Base-by-base conservation (phyloP, 2,797 vertebrate genomes). In the Macropodus opercularis region DNA sequence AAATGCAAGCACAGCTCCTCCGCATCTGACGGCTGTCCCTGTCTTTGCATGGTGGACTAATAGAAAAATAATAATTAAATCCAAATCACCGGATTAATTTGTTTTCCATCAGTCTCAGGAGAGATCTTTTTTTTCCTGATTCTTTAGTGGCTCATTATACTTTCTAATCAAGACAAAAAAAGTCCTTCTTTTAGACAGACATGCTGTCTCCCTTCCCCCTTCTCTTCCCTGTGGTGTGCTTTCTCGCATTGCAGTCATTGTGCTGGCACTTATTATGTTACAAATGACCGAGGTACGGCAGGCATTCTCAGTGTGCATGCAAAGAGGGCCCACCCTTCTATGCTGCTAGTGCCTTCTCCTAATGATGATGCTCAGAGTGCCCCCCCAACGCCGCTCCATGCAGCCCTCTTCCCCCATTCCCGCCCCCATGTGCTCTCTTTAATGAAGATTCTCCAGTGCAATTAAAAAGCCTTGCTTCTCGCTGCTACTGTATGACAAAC, bases 261-360 rank as follows among this genome's bases (percentile, higher is more conserved):
- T 98, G 94, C 95, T 95, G 91, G 92, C 93, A 94, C 96, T 98
- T 98, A 98, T 98, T 98, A 98, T 98, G 96, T 98, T 98, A 96
- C 96, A 98, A 98, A 98, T 98, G 96, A 96, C 96, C 93, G 95
- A 95, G 96, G 95, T 95, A 96, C 94, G 93, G 93, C 94, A 96
- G 94, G 95, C 95, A 94, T 96, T 96, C 95, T 95, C 87, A 85
- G 94, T 90, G 92, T 93, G 95, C 94, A 94, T 94, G 95, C 94
- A 93, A 92, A 96, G 90, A 95, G 92, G 94, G 94, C 92, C 94
- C 90, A 89, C 92, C 90, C 93, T 85, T 86, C 87, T 81, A 76
- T 74, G 83, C 88, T 77, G 81, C 85, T 63, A 76, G 83, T 86
- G 91, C 92, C 92, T 89, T 91, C 91, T 92, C 92, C 92, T 96